Evolutionary conservation across 2,888 invertebrate genomes (phyloP), one percentile per base, ranked within the genome.

Genomic region (Stenolophus ochropezus): DNA sequence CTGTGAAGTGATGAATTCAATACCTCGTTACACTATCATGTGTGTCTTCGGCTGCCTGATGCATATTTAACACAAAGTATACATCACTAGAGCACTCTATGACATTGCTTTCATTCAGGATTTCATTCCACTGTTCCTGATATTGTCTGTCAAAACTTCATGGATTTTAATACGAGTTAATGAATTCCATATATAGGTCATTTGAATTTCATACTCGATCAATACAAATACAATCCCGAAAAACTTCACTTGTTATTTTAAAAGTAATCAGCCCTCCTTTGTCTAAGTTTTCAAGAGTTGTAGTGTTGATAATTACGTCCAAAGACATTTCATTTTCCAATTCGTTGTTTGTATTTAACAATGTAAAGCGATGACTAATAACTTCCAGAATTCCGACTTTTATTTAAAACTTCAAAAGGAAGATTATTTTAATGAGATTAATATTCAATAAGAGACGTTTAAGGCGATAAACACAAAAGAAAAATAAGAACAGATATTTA

Each of bases 301-400:
- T 65, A 65, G 33, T 20, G 71, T 42, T 71, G 71, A 42, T 71
- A 71, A 71, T 71, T 71, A 71, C n/a, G 25, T 25, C 25, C 23
- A 42, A 61, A 23, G 25, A 61, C 61, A 61, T 61, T 61, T 61
- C 61, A 25, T 61, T 61, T 61, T 58, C 61, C 14, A n/a, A 61
- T 61, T 25, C 61, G 33, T 42, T 42, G 33, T 42, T 42, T 42
- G 33, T 56, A 56, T 56, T 56, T 56, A 56, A 56, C 21, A 56
- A 56, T 8, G 23, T 56, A 56, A 56, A 56, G 56, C 25, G 25
- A 58, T 58, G 25, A 61, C 61, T 61, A 61, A 61, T 61, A 61
- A 61, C 25, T 61, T 61, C 18, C 18, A 18, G 20, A 49, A 49
- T 49, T 53, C 6, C 20, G 6, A 61, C 14, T 14, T 25, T 61